A percentile compares a stretch with the other conserved stretches of the same genome.
Conservation (phyloP, 1,140 invertebrate genomes). For the Arctopsyche grandis region DNA sequence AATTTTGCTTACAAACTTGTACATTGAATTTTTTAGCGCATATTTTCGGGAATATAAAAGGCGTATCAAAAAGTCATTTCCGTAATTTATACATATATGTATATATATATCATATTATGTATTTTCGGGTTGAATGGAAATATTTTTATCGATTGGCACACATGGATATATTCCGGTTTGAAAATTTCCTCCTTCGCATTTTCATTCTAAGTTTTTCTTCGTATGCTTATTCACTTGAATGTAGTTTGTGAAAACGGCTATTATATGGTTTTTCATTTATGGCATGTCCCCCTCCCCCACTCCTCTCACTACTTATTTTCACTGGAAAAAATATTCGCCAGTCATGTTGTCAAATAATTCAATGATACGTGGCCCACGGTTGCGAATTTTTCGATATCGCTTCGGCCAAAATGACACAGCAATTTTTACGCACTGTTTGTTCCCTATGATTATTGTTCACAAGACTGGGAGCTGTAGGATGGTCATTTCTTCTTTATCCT, state of each 20-base stretch:
- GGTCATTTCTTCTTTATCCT: constrained; percentile 16
- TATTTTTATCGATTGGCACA: too few species aligned
- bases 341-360: constrained; percentile 38
- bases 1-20: constrained; percentile 6
- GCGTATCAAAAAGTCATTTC: too few species aligned
- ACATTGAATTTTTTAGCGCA: background rate
- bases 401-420: constrained; percentile 31
- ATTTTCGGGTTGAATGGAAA: too few species aligned
- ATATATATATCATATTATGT: too few species aligned
- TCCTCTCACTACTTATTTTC: background rate
- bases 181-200: background rate
- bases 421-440: constrained; percentile 37
- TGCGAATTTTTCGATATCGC: constrained; percentile 33
- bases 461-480: background rate
- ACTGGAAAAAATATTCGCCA: constrained; percentile 28
- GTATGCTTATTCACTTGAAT: background rate
- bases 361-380: constrained; percentile 28
- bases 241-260: background rate
- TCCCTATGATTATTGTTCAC: constrained; percentile 36
- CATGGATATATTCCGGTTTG: too few species aligned
- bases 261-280: constrained; percentile 22
- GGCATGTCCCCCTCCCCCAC: background rate
- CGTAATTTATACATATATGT: too few species aligned
- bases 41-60: too few species aligned
- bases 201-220: background rate